These are phyloP conservation scores for Deilephila elpenor DNA, from an alignment of 2,888 invertebrate species.

Conservation along the genomic window DNA sequence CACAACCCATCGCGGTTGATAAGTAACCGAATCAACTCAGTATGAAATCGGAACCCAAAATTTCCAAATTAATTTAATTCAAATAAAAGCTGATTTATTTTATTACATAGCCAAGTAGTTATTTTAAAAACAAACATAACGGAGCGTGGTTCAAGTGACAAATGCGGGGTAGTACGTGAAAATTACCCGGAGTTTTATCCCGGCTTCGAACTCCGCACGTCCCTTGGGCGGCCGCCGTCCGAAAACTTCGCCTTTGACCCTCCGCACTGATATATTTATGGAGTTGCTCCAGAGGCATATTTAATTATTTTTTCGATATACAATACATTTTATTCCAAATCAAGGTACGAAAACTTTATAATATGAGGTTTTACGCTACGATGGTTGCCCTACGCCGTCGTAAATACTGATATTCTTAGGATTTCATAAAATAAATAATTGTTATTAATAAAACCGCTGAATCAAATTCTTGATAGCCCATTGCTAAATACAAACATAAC, in stretches of 20 bases:
- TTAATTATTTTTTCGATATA: neutral
- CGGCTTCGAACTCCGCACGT: conserved; percentile 65
- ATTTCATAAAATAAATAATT: no score
- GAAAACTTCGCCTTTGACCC: conserved; percentile 81
- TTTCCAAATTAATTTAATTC: neutral
- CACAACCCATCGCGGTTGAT: no score
- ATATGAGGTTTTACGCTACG: no score
- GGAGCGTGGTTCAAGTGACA: conserved; percentile 58
- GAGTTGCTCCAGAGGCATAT: conserved; percentile 50
- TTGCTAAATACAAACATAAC: no score
- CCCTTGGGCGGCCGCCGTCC: conserved; percentile 74
- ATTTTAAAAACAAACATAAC: conserved; percentile 23
- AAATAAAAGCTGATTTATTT: conserved; percentile 15
- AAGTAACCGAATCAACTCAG: no score
- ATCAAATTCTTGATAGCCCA: no score
- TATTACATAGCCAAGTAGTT: neutral
- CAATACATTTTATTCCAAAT: no score
- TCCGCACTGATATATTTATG: conserved; percentile 52
- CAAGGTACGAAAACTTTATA: no score
- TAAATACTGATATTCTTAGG: no score
- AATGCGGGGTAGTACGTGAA: conserved; percentile 78
- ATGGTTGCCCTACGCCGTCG: no score
- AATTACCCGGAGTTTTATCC: conserved; percentile 84
- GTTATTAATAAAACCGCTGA: no score
- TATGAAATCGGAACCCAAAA: no score